Conservation (phyloP, 2,888 invertebrate genomes). For the Strigamia maritima region DNA sequence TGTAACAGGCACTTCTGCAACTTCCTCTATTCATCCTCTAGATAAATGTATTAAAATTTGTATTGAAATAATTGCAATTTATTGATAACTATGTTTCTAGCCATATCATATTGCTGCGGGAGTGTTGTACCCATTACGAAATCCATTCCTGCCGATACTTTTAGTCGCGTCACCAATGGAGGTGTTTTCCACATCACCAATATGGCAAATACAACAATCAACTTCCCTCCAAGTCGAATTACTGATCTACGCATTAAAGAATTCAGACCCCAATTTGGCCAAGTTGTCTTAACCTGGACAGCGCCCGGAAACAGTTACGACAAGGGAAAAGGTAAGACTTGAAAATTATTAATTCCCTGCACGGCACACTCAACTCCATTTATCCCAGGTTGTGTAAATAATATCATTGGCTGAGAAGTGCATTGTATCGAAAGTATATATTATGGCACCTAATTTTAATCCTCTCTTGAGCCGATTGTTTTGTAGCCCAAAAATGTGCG, state of each 20-base stretch:
- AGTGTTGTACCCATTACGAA: constrained; percentile 46
- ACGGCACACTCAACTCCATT: too few species aligned
- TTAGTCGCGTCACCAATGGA: constrained; percentile 58
- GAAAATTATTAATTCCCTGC: background rate
- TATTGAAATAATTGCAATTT: background rate
- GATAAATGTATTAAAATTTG: background rate
- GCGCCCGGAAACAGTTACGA: constrained; percentile 57
- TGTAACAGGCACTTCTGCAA: constrained; percentile 10
- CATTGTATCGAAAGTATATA: too few species aligned
- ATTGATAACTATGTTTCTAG: background rate
- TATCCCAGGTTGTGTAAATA: too few species aligned
- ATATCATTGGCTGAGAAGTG: too few species aligned
- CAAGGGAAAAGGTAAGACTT: constrained; percentile 47
- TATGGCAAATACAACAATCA: constrained; percentile 49
- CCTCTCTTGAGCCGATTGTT: too few species aligned
- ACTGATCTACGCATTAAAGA: constrained; percentile 58
- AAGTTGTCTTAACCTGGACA: constrained; percentile 60
- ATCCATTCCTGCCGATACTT: constrained; percentile 52
- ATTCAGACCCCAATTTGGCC: constrained; percentile 55
- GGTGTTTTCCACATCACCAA: constrained; percentile 54
- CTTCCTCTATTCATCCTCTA: background rate
- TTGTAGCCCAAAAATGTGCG: too few species aligned
- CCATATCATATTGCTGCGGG: constrained; percentile 57
- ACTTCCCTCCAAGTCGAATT: constrained; percentile 56
- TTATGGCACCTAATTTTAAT: too few species aligned